phyloP scores from a whole-genome alignment of 2,888 invertebrate genomes.

The Hypsopygia costalis region DNA sequence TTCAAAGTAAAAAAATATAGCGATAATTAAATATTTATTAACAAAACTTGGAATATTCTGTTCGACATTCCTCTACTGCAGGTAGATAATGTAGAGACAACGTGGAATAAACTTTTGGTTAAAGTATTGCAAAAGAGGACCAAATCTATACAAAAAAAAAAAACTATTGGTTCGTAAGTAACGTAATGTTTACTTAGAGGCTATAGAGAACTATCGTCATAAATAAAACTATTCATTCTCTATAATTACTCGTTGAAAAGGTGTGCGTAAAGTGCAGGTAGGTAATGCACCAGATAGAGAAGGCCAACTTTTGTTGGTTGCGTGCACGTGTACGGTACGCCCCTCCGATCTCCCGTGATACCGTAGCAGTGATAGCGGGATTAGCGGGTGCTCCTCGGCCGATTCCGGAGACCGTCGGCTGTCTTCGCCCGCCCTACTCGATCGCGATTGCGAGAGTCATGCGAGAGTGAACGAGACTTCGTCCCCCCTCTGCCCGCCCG shows the following conservation, averaged over 20 bases:
- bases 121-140: no score
- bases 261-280: conserved; percentile 3
- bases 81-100: no score
- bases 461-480: conserved; percentile 45
- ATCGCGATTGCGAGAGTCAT: conserved; percentile 48
- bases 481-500: conserved; percentile 45
- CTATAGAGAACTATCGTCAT: no score
- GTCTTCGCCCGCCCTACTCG: conserved; percentile 49
- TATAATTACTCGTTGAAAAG: not conserved
- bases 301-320: conserved; percentile 15
- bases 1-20: no score
- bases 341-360: conserved; percentile 33
- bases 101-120: no score
- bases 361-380: conserved; percentile 50
- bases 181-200: no score
- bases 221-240: not conserved
- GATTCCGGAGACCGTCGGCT: conserved; percentile 48
- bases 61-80: no score
- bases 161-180: no score
- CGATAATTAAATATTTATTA: no score
- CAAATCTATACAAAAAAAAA: no score
- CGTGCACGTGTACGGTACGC: conserved; percentile 22
- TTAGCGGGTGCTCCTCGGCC: conserved; percentile 50
- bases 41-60: no score
- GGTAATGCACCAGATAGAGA: conserved; percentile 9